Base-by-base conservation (phyloP, 2,888 invertebrate genomes). In the Galerucella nymphaeae region DNA sequence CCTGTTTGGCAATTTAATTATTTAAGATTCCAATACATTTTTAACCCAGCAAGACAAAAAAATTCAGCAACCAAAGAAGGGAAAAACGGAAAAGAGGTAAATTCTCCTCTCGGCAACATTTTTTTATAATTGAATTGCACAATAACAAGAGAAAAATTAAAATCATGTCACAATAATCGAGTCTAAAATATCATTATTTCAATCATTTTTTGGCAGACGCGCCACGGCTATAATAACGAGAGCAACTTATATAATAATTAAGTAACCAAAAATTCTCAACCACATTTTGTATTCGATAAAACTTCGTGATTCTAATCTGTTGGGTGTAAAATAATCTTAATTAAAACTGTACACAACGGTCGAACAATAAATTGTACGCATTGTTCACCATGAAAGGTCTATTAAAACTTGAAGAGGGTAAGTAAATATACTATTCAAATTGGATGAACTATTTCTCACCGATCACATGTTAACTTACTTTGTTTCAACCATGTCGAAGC, bases 381-480 rank as follows among this genome's bases (percentile, higher is more conserved):
- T 68, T 68, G 68, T 68, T 68, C 68, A 4, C 9, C 38, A 38
- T 68, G 62, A 72, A 72, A 70, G 72, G 64, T 72, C 68, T 65
- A 72, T 75, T 72, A 72, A 72, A 75, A 75, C 72, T 72, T 66
- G 66, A 66, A 70, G 70, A 70, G 70, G 59, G 57, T 71, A 57
- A 65, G 70, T 70, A 75, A 75, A 75, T 72, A 72, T 70, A 55
- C 66, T 59, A 72, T 75, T 72, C 72, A 70, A 75, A 75, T 75
- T 70, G 66, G 70, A 75, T 67, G 65, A 70, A 72, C 67, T 70
- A 72, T 67, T 75, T 72, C 65, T 2, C 65, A 50, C 53, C 70
- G 70, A 75, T 75, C 72, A 75, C 72, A 72, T 72, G 70, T 75
- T 72, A 68, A 74, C 71, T 74, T 66, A 59, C 58, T 58, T 58